phyloP scores from a whole-genome alignment of 2,888 invertebrate species.

The Hirtodrosophila histrioides region DNA sequence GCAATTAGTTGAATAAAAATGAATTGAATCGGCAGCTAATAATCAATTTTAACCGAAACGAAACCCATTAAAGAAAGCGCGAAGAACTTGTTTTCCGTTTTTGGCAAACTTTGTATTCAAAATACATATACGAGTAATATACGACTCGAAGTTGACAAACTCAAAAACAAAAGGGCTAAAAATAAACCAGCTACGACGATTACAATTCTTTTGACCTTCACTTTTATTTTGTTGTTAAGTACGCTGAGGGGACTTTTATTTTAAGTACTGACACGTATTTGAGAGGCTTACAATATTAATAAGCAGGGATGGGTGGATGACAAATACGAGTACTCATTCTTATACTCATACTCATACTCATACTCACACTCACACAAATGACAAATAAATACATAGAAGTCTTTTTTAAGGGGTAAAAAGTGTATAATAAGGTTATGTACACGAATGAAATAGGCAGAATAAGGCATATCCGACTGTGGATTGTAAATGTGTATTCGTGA shows the following conservation, averaged over 20 bases:
- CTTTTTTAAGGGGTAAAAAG: background rate
- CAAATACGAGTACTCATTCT: background rate
- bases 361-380: background rate
- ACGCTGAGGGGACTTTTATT: constrained; percentile 17
- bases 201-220: constrained; percentile 68
- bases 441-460: no score
- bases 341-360: background rate
- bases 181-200: constrained; percentile 46
- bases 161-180: constrained; percentile 56
- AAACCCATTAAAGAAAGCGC: background rate
- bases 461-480: no score
- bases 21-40: no score
- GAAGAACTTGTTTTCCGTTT: constrained; percentile 12
- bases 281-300: constrained; percentile 18
- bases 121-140: constrained; percentile 9
- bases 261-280: constrained; percentile 40
- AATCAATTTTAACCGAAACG: no score
- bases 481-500: no score
- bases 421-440: no score
- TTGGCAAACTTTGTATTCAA: background rate
- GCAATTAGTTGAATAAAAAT: constrained; percentile 2
- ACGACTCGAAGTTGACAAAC: constrained; percentile 13
- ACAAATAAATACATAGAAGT: background rate
- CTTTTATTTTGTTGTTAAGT: constrained; percentile 16
- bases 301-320: background rate